phyloP scores from a whole-genome alignment of 1,140 invertebrate species.

The Heliconius congener region DNA sequence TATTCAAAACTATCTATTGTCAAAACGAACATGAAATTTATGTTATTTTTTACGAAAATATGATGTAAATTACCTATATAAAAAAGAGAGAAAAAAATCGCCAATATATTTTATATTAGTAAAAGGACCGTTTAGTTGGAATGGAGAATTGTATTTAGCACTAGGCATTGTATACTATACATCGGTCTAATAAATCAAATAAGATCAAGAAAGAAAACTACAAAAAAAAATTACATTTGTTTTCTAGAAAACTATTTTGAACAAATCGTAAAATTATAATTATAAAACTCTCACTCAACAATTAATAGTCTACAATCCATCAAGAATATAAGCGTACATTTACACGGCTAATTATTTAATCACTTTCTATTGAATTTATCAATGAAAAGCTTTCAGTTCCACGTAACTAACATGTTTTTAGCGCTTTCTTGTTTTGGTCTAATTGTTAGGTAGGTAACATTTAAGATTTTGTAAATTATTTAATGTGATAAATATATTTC shows the following conservation, averaged over 20 bases:
- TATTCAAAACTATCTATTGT: too few species aligned
- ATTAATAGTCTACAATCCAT: background rate
- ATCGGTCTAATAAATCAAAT: background rate
- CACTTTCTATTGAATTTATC: background rate
- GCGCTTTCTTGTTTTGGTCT: constrained; percentile 33
- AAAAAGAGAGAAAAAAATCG: too few species aligned
- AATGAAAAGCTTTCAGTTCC: constrained; percentile 11
- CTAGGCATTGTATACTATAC: too few species aligned
- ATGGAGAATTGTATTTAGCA: too few species aligned
- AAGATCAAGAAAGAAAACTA: background rate
- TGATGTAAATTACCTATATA: background rate
- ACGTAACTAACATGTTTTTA: constrained; percentile 6
- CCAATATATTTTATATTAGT: too few species aligned
- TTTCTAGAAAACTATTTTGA: background rate
- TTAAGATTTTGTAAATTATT: background rate
- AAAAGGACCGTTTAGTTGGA: too few species aligned
- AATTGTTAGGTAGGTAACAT: constrained; percentile 20
- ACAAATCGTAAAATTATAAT: background rate
- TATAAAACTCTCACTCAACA: background rate
- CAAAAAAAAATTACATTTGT: background rate
- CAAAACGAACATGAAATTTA: too few species aligned
- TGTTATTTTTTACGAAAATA: too few species aligned
- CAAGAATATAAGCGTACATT: background rate
- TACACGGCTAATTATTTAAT: background rate
- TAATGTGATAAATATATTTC: background rate